Evolutionary conservation across 2,113 vertebrate species (phyloP).

Genomic region (Gymnogyps californianus): DNA sequence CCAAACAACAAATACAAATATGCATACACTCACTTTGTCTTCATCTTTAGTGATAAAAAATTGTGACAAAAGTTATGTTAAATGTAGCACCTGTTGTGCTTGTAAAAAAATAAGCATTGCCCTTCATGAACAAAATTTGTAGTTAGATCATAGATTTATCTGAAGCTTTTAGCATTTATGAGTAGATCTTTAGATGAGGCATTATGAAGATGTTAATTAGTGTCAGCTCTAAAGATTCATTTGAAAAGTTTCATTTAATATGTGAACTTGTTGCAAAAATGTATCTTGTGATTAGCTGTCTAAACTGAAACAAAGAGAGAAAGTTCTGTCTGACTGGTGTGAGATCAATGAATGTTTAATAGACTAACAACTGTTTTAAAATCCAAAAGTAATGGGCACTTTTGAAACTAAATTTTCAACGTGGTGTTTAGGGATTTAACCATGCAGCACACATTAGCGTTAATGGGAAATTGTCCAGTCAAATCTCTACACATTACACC

Average conservation of each 20-base stretch:
- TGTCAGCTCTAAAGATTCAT: background rate
- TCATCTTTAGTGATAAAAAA: background rate
- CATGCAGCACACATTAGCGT: background rate
- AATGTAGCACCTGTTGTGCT: background rate
- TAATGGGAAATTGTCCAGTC: constrained; percentile 14
- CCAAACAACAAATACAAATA: background rate
- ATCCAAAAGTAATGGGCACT: background rate
- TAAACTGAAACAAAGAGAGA: constrained; percentile 54
- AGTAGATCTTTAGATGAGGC: background rate
- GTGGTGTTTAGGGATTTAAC: constrained; percentile 39
- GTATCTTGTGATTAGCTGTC: constrained; percentile 32
- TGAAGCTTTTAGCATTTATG: constrained; percentile 13
- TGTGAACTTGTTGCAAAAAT: constrained; percentile 38
- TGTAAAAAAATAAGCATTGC: background rate
- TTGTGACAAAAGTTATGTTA: background rate
- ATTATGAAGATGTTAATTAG: background rate
- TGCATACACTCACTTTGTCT: background rate
- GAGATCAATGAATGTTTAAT: constrained; percentile 52
- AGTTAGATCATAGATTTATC: background rate
- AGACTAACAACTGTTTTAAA: constrained; percentile 37
- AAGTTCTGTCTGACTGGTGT: constrained; percentile 41
- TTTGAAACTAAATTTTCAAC: constrained; percentile 19
- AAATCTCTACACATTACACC: background rate
- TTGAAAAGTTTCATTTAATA: constrained; percentile 28
- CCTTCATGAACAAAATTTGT: constrained; percentile 1